These are phyloP conservation scores for Chlorodrepanis virens DNA, from an alignment of 2,113 vertebrate species.

Conservation along the genomic window DNA sequence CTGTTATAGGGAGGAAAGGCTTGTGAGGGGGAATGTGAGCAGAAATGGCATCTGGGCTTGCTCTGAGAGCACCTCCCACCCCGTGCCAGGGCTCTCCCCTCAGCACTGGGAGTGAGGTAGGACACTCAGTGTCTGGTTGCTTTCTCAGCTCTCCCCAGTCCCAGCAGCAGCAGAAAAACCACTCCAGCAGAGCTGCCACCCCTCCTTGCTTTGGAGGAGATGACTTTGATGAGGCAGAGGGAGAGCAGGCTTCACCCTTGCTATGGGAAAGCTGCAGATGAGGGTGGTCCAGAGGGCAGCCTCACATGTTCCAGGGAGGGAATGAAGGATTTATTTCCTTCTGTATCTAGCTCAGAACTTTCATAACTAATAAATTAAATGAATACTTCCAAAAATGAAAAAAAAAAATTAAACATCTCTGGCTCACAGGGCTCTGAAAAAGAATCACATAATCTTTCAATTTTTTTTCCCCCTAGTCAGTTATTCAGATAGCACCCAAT, in stretches of 20 bases:
- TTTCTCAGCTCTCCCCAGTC: neutral
- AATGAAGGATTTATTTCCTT: constrained; percentile 37
- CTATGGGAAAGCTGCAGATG: neutral
- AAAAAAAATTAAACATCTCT: neutral
- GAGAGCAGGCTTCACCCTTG: neutral
- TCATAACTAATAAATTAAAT: constrained; percentile 51
- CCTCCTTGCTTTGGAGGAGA: neutral
- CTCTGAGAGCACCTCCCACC: neutral
- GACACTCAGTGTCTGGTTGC: neutral
- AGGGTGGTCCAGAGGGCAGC: constrained; percentile 2
- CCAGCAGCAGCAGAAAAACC: neutral
- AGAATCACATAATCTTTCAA: constrained; percentile 5
- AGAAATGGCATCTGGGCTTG: neutral
- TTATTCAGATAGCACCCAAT: constrained; percentile 37
- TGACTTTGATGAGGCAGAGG: neutral
- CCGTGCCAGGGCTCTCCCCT: neutral
- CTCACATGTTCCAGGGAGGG: neutral
- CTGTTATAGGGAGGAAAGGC: neutral
- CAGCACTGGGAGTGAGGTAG: fast-evolving
- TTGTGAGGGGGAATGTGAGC: neutral
- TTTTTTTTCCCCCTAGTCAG: neutral
- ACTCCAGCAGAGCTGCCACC: neutral
- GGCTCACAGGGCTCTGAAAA: neutral
- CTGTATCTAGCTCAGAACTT: neutral
- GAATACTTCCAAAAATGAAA: constrained; percentile 7